These are phyloP conservation scores for Dinothrombium tinctorium DNA, from an alignment of 1,140 invertebrate genomes.

Conservation along the genomic window DNA sequence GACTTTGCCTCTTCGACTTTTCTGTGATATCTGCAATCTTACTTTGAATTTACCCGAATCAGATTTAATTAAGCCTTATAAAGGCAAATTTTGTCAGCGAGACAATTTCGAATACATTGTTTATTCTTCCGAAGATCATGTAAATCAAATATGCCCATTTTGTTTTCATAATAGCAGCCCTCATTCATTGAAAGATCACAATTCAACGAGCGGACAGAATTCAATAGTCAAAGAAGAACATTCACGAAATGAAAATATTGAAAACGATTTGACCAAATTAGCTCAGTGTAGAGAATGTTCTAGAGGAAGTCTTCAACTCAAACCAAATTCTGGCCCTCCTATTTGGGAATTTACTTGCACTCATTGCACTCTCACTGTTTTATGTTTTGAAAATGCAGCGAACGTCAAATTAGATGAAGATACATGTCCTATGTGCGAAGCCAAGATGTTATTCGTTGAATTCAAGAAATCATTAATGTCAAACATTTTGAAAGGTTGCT, in stretches of 20 bases:
- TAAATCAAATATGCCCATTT: conserved; percentile 65
- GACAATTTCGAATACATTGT: conserved; percentile 95
- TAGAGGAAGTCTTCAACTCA: conserved; percentile 66
- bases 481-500: conserved; percentile 67
- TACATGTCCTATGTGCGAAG: conserved; percentile 57
- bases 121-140: conserved; percentile 24
- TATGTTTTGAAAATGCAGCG: conserved; percentile 75
- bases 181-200: conserved; percentile 80
- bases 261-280: conserved; percentile 63
- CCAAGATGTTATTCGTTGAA: conserved; percentile 57
- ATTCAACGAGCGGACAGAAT: conserved; percentile 69
- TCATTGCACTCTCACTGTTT: conserved; percentile 79
- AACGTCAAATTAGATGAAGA: conserved; percentile 52
- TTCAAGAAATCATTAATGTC: conserved; percentile 65
- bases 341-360: conserved; percentile 89
- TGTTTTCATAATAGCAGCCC: conserved; percentile 74
- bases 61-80: conserved; percentile 74
- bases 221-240: conserved; percentile 87
- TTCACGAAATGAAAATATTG: conserved; percentile 55
- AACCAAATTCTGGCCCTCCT: conserved; percentile 58
- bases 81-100: conserved; percentile 86
- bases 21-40: conserved; percentile 87
- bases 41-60: conserved; percentile 83
- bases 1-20: too few relatives aligned
- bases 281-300: conserved; percentile 63